These are phyloP conservation scores for Zalophus californianus DNA, from an alignment of 2,797 vertebrate species.

Conservation along the genomic window DNA sequence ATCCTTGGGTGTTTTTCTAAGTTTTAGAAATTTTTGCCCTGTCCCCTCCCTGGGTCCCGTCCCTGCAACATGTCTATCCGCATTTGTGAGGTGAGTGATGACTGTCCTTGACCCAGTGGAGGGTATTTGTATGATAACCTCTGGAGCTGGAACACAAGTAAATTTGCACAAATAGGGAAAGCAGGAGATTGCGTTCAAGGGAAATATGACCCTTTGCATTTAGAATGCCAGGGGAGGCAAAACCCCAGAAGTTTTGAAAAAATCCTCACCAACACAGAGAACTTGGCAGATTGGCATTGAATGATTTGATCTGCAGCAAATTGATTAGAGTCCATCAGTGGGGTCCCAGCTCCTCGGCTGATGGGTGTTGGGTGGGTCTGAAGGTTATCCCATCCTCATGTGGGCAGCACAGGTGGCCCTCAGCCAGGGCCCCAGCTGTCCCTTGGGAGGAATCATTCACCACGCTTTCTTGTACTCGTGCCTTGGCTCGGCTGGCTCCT, in stretches of 20 bases:
- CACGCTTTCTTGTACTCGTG: neutral
- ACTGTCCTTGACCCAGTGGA: neutral
- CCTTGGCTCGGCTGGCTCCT: neutral
- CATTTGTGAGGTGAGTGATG: neutral
- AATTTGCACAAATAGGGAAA: neutral
- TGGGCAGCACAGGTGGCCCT: neutral
- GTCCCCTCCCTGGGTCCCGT: neutral
- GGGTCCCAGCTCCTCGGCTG: neutral
- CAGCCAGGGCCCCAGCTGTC: too few species aligned
- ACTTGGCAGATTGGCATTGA: neutral
- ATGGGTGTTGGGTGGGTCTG: neutral
- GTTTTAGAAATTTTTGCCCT: neutral
- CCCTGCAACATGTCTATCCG: neutral
- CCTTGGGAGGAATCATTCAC: neutral
- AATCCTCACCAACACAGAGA: neutral
- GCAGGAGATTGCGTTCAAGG: neutral
- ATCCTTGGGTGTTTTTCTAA: neutral
- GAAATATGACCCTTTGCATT: neutral
- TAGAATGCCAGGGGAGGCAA: slow-evolving; percentile 22
- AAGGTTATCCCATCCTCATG: neutral
- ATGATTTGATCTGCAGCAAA: slow-evolving; percentile 12
- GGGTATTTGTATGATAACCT: neutral
- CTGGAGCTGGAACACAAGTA: neutral
- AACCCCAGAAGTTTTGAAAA: neutral
- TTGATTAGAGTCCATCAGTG: neutral